phyloP scores from a whole-genome alignment of 2,113 vertebrate genomes.

The Potamarius usumacintae region DNA sequence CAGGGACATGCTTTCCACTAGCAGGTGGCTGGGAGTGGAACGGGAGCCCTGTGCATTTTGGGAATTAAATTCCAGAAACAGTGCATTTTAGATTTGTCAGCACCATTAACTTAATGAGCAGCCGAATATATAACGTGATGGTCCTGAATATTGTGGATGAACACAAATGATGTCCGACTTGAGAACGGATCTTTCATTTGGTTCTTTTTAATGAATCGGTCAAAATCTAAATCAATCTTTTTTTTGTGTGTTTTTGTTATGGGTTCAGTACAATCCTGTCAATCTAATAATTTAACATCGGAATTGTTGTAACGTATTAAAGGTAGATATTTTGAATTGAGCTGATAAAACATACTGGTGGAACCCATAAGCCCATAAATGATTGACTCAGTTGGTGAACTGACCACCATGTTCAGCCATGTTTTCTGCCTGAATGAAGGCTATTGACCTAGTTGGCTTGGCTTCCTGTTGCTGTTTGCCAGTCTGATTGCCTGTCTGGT shows the following conservation, averaged over 20 bases:
- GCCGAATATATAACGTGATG: neutral
- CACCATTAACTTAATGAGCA: conserved; percentile 16
- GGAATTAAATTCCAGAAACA: conserved; percentile 2
- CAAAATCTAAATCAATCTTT: neutral
- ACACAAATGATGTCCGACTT: neutral
- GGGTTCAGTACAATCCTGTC: neutral
- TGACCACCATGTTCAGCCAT: neutral
- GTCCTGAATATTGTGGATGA: neutral
- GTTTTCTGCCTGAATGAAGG: conserved; percentile 5
- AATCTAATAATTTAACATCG: neutral
- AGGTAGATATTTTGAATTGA: neutral
- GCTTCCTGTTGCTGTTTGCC: neutral
- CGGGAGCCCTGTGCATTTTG: neutral
- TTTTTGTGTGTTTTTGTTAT: neutral
- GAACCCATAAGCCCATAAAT: neutral
- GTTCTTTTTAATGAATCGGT: neutral
- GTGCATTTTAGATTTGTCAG: neutral
- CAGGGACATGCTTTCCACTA: conserved; percentile 14
- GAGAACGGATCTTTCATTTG: neutral
- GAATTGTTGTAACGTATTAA: neutral
- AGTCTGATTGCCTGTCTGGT: neutral
- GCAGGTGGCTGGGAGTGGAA: conserved; percentile 23
- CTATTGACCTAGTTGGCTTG: neutral
- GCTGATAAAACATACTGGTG: neutral
- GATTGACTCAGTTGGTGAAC: neutral